A percentile compares a stretch with the other conserved stretches of the same genome.
Conservation (phyloP, 2,888 invertebrate genomes). For the Andrena chrysosceles region DNA sequence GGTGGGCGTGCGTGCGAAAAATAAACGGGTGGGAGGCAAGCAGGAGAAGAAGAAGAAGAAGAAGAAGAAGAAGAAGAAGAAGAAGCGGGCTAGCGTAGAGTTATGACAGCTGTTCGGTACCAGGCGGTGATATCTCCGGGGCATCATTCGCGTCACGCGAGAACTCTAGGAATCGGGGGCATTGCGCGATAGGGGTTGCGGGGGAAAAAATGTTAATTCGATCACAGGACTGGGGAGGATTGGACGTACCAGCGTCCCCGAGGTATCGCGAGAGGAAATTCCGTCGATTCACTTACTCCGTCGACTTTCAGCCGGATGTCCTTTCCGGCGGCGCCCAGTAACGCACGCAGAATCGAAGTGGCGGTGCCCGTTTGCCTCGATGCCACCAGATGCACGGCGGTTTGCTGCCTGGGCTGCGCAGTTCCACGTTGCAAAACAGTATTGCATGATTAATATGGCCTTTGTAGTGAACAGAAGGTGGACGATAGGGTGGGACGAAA, state of each 20-base stretch:
- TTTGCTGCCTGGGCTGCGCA: slow-evolving; percentile 94
- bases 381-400: slow-evolving; percentile 97
- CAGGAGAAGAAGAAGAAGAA: slow-evolving; percentile 66
- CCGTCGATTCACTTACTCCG: slow-evolving; percentile 89
- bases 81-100: slow-evolving; percentile 72
- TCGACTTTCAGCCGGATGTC: slow-evolving; percentile 95
- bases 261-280: neutral
- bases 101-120: slow-evolving; percentile 86
- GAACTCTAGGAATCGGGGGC: slow-evolving; percentile 66
- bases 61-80: slow-evolving; percentile 63
- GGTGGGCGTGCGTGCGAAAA: slow-evolving; percentile 18
- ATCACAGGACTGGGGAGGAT: neutral
- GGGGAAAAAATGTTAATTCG: slow-evolving; percentile 24
- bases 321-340: slow-evolving; percentile 95
- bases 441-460: too few relatives aligned
- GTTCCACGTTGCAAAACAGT: neutral
- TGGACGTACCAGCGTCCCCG: neutral
- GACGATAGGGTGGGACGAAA: too few relatives aligned
- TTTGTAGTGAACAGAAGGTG: too few relatives aligned
- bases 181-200: slow-evolving; percentile 49
- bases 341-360: slow-evolving; percentile 94
- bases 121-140: slow-evolving; percentile 86
- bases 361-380: slow-evolving; percentile 97
- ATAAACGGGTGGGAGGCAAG: slow-evolving; percentile 3
- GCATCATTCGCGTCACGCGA: slow-evolving; percentile 83